Percentiles rank a stretch among this genome's conserved stretches.
Evolutionary conservation across 2,888 invertebrate genomes (phyloP).

Genomic region (Amiota minor): DNA sequence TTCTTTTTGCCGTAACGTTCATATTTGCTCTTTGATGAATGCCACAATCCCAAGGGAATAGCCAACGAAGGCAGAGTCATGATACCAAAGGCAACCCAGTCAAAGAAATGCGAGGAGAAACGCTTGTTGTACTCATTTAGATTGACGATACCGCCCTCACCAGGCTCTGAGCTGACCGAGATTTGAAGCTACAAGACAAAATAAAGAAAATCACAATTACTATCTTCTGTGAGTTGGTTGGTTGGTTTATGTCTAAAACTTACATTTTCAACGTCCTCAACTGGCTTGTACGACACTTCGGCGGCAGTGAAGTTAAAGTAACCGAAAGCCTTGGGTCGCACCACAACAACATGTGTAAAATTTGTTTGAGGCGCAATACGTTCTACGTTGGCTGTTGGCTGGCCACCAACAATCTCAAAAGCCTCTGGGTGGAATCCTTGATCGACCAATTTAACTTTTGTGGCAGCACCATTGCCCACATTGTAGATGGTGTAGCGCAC

Average conservation of each 20-base stretch:
- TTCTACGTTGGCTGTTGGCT: constrained; percentile 86
- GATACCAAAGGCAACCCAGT: constrained; percentile 97
- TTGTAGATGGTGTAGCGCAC: constrained; percentile 96
- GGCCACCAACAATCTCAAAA: constrained; percentile 92
- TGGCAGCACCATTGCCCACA: constrained; percentile 92
- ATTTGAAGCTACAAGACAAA: constrained; percentile 79
- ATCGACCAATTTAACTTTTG: constrained; percentile 88
- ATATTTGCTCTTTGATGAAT: constrained; percentile 94
- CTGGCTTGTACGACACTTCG: constrained; percentile 89
- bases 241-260: constrained; percentile 42
- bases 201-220: constrained; percentile 19
- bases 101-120: constrained; percentile 96
- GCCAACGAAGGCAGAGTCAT: constrained; percentile 96
- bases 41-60: constrained; percentile 96
- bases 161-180: constrained; percentile 89
- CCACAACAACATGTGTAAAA: constrained; percentile 93
- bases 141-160: constrained; percentile 94
- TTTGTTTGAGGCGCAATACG: constrained; percentile 94
- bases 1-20: constrained; percentile 87
- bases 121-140: constrained; percentile 95
- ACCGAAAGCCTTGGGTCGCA: constrained; percentile 90
- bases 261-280: constrained; percentile 86
- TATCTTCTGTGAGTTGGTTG: not conserved
- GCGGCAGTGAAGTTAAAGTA: constrained; percentile 98
- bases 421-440: constrained; percentile 93